Evolutionary conservation across 2,888 invertebrate species (phyloP), one percentile per base, ranked within the genome.

Genomic region (Ligdia adustata): DNA sequence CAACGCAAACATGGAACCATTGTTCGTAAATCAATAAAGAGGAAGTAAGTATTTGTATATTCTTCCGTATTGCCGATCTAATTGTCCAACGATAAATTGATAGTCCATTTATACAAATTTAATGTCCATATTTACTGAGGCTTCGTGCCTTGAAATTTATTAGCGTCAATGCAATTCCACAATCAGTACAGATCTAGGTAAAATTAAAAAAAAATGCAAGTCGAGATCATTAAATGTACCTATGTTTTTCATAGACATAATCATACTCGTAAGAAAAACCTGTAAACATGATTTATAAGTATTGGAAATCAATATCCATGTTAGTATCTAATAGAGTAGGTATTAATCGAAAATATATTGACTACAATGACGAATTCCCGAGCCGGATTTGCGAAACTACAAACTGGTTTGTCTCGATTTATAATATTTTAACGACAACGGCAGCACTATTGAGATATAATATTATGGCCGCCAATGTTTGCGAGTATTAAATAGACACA

Each of bases 351-450:
- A n/a, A n/a, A n/a, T n/a, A n/a, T n/a, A n/a, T n/a, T 7, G 4
- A 6, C 7, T 22, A 22, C 62, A 66, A 57, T 60, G 57, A 60
- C 58, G 47, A 53, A 65, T 52, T 48, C 46, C 27, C 13, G 13
- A 62, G 48, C 66, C 64, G 66, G 68, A 67, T 63, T 66, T 59
- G 22, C 11, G 48, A 53, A 60, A 29, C 22, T 18, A 35, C 37
- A 38, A 34, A 46, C 45, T 13, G 34, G 45, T 46, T 46, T 28
- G 13, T 11, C 2, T n/a, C 11, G 24, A 15, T n/a, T n/a, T n/a
- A n/a, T n/a, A n/a, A 24, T 27, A 26, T 14, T 37, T 27, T 12
- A 27, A 37, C 16, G 16, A 16, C 22, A 22, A 22, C 3, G n/a
- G 6, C 7, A 6, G 22, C 6, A 22, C n/a, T 22, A 22, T 6